Evolutionary conservation across 1,140 invertebrate genomes (phyloP), one percentile per base, ranked within the genome.

Genomic region (Eumaeus atala): DNA sequence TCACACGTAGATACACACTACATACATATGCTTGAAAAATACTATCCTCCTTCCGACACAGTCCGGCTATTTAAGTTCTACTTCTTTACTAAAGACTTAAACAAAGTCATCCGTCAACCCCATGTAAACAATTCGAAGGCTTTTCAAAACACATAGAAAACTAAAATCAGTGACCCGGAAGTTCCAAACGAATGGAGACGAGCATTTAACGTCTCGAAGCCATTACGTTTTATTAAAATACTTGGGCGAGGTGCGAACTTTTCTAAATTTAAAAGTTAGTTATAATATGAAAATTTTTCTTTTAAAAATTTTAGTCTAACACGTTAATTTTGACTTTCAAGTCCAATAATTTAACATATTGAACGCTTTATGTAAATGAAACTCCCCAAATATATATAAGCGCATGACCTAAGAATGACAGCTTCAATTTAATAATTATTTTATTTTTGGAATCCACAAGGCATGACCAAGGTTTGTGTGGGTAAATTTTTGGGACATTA

Each of bases 91-190:
- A 12, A 16, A 35, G 7, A 35, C 12, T 8, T 12, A 12, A 49
- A 14, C 28, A 49, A 34, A 28, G 11, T 37, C 9, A 37, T n/a
- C 9, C 38, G 11, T 7, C 38, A 42, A 14, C 12, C 9, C 11
- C 9, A 9, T 37, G 35, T 12, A 36, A 34, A 36, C 10, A 51
- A 51, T 17, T 36, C 17, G 33, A 16, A 16, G 49, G 12, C 17
- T 10, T 51, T 35, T 11, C 12, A 36, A 14, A 37, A 36, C n/a
- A 9, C 16, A 38, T 16, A 38, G 16, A 36, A 16, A 14, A n/a
- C 28, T 52, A 40, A 42, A 42, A 52, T 52, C 51, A 52, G 51
- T 52, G 51, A 52, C 51, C 51, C 36, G 51, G 11, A 52, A 36
- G 4, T n/a, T 40, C 40, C 21, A 38, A 33, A 40, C 38, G 51